These are phyloP conservation scores for Schizaphis graminum DNA, from an alignment of 2,888 invertebrate species.

Conservation along the genomic window DNA sequence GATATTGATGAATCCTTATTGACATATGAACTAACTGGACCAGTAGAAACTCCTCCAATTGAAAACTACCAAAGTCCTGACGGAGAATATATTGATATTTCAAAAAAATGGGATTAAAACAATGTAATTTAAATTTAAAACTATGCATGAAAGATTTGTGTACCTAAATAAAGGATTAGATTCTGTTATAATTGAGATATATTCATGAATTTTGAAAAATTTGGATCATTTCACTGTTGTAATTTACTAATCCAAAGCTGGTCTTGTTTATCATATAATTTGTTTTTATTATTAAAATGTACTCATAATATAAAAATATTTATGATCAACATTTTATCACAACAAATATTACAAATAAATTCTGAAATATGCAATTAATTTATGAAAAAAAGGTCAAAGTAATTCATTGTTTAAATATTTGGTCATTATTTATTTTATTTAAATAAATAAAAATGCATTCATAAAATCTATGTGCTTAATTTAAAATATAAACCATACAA, in stretches of 20 bases:
- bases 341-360: neutral
- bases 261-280: neutral
- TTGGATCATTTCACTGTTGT: neutral
- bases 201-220: neutral
- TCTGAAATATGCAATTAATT: neutral
- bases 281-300: neutral
- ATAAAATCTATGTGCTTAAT: neutral
- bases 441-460: neutral
- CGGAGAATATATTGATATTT: slow-evolving; percentile 89
- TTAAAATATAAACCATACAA: neutral
- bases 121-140: neutral
- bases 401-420: neutral
- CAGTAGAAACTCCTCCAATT: slow-evolving; percentile 87
- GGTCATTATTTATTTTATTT: neutral
- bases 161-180: slow-evolving; percentile 5
- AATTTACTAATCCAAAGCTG: neutral
- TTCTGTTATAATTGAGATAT: neutral
- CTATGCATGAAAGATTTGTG: neutral
- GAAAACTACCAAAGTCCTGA: slow-evolving; percentile 86
- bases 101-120: slow-evolving; percentile 80
- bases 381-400: neutral
- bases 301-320: neutral
- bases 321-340: neutral
- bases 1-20: slow-evolving; percentile 81
- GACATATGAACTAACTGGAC: slow-evolving; percentile 80